These are phyloP conservation scores for Caloenas nicobarica DNA, from an alignment of 2,113 vertebrate genomes.

Conservation along the genomic window DNA sequence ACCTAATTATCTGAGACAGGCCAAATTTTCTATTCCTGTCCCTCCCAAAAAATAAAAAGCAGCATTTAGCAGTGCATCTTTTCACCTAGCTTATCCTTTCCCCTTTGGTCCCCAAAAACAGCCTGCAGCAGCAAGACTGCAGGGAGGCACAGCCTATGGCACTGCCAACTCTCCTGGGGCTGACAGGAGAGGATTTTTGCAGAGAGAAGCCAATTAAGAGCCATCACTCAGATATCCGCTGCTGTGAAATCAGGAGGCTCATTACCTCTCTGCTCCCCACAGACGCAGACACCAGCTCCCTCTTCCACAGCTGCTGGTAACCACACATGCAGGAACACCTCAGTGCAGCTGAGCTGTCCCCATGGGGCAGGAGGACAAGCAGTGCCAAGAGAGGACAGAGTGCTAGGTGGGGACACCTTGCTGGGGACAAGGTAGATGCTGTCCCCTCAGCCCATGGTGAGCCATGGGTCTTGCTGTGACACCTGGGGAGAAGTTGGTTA, in stretches of 20 bases:
- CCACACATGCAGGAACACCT: fast-evolving
- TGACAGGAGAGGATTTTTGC: background rate
- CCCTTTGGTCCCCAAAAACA: background rate
- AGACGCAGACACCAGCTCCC: background rate
- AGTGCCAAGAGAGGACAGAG: background rate
- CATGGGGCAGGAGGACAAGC: background rate
- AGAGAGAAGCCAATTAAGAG: slow-evolving; percentile 48
- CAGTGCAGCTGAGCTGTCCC: background rate
- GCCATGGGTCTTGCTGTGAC: background rate
- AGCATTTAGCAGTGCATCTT: background rate
- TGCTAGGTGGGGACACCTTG: background rate
- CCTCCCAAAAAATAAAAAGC: background rate
- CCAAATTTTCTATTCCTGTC: background rate
- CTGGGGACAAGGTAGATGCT: background rate
- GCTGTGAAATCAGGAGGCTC: slow-evolving; percentile 10
- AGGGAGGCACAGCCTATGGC: slow-evolving; percentile 13
- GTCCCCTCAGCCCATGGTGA: background rate
- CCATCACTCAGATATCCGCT: background rate
- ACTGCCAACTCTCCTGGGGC: background rate
- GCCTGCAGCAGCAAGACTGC: background rate
- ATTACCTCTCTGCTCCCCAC: background rate
- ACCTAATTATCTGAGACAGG: slow-evolving; percentile 14
- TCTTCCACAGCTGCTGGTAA: background rate
- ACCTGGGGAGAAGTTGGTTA: background rate
- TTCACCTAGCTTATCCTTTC: background rate